These are phyloP conservation scores for Xiphorhynchus erythropygius DNA, from an alignment of 2,797 vertebrate genomes.

Conservation along the genomic window DNA sequence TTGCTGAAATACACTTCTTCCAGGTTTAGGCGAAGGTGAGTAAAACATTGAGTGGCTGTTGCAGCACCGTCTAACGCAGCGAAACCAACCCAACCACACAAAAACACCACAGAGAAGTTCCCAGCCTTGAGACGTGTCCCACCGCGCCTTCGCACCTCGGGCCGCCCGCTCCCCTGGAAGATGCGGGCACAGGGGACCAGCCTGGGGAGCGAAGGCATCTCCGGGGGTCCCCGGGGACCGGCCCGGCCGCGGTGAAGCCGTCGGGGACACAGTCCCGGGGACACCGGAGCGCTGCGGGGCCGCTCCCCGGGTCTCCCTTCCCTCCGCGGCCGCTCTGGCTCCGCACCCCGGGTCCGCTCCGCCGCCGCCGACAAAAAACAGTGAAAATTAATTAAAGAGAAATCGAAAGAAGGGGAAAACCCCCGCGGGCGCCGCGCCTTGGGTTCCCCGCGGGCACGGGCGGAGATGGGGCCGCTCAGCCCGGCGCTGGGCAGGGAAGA, in stretches of 20 bases:
- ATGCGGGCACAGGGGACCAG: background rate
- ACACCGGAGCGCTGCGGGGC: background rate
- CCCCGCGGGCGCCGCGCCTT: background rate
- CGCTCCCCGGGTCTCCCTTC: too few relatives aligned
- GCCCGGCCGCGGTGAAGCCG: background rate
- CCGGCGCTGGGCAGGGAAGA: background rate
- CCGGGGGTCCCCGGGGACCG: background rate
- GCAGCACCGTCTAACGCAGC: background rate
- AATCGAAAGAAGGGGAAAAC: fast-evolving
- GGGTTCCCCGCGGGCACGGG: background rate
- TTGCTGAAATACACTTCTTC: background rate
- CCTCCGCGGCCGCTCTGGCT: background rate
- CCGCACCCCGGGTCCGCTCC: background rate
- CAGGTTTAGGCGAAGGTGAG: background rate
- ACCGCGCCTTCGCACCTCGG: background rate
- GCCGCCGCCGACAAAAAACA: background rate
- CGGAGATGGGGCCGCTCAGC: background rate
- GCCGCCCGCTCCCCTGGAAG: background rate
- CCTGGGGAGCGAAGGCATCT: fast-evolving
- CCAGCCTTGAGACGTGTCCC: background rate
- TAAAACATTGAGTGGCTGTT: background rate
- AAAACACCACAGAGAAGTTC: too few relatives aligned
- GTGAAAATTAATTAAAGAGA: background rate
- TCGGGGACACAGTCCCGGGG: background rate
- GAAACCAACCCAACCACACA: background rate